Evolutionary conservation across 1,140 invertebrate genomes (phyloP).

Genomic region (Drosophila ercepeae): DNA sequence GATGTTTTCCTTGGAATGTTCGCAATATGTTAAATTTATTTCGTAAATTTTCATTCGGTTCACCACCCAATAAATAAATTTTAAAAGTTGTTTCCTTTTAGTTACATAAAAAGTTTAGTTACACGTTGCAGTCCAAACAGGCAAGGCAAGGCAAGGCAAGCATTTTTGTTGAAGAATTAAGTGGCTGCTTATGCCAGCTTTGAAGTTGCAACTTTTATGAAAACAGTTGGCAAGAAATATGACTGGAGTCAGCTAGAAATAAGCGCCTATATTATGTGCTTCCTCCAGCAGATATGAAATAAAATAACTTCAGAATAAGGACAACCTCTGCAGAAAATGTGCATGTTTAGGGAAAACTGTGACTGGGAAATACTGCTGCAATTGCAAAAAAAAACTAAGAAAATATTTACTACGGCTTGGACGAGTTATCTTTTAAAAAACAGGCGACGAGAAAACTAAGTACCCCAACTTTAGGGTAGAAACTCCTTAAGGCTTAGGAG

Average conservation of each 20-base stretch:
- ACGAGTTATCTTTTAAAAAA: conserved; percentile 54
- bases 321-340: conserved; percentile 34
- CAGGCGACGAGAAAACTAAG: conserved; percentile 23
- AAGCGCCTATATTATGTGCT: conserved; percentile 18
- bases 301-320: conserved; percentile 33
- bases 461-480: not conserved
- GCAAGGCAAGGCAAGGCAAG: too few relatives aligned
- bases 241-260: conserved; percentile 31
- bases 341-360: conserved; percentile 50
- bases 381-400: conserved; percentile 61
- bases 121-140: too few relatives aligned
- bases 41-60: too few relatives aligned
- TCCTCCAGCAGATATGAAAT: conserved; percentile 9
- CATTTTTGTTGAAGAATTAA: too few relatives aligned
- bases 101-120: too few relatives aligned
- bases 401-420: conserved; percentile 64
- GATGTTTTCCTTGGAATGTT: not conserved
- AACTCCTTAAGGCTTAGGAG: conserved; percentile 15
- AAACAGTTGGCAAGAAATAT: conserved; percentile 35
- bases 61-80: too few relatives aligned
- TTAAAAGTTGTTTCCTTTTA: too few relatives aligned
- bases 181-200: conserved; percentile 25
- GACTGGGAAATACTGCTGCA: conserved; percentile 63
- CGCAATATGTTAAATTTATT: not conserved
- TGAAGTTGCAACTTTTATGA: conserved; percentile 32